These are phyloP conservation scores for Diceros bicornis DNA, from an alignment of 2,797 vertebrate genomes.

Conservation along the genomic window DNA sequence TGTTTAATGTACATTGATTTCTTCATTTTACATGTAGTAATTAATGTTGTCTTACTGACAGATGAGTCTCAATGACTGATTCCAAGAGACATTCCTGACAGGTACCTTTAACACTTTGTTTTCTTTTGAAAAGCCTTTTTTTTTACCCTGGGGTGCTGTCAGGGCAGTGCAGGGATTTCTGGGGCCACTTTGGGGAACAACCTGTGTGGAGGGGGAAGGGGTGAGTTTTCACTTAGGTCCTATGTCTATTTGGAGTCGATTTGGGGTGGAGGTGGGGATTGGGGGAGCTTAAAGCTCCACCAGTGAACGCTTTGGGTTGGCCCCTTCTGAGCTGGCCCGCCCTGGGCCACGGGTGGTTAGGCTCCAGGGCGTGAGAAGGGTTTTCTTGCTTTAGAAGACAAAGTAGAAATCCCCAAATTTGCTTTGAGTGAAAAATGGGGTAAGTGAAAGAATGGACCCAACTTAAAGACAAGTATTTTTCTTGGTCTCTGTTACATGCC, in stretches of 20 bases:
- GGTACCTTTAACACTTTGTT: constrained; percentile 88
- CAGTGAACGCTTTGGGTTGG: neutral
- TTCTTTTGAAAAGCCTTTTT: constrained; percentile 79
- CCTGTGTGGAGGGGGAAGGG: neutral
- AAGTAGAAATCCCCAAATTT: neutral
- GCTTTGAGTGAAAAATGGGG: neutral
- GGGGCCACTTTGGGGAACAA: neutral
- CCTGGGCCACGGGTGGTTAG: neutral
- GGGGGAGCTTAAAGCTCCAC: fast-evolving
- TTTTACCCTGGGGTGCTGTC: neutral
- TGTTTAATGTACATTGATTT: constrained; percentile 85
- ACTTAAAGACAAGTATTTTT: neutral
- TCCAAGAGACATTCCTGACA: constrained; percentile 88
- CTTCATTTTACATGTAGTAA: constrained; percentile 86
- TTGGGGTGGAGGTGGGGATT: neutral
- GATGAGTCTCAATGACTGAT: constrained; percentile 90
- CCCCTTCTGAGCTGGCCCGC: too few species aligned
- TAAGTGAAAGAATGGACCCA: neutral
- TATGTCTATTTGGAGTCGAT: neutral
- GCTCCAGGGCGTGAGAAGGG: neutral
- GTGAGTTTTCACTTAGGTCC: neutral
- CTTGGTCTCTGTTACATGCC: neutral
- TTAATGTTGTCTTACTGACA: constrained; percentile 91
- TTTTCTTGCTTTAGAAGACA: constrained; percentile 25
- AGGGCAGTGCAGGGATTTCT: neutral